Evolutionary conservation across 64 coral and sea anemone species (phyloP), one percentile per base, ranked within the genome.

Genomic region (Orbicella faveolata): DNA sequence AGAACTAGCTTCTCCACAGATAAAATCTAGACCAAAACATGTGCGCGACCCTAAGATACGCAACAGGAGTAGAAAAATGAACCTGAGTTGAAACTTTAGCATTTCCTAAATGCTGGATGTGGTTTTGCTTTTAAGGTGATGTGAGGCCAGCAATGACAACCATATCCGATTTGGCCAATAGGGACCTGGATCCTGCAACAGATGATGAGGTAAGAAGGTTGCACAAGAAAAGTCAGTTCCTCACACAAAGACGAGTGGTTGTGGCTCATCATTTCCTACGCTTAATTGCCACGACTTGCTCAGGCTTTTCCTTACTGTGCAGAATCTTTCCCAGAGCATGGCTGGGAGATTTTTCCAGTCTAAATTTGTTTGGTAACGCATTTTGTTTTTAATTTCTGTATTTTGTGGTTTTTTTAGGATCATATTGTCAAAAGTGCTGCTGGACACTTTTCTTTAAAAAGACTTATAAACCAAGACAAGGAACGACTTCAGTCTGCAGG

Each of bases 391-490:
- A 1, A 15, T 19, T 63, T 12, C 75, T 59, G 18, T 30, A 4
- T 65, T 75, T 9, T 34, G 10, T 23, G 25, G 76, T 26, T 79
- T 80, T 14, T 88, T 11, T 26, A 99, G 97, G 91, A 99, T 78
- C 97, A 99, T 84, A 39, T 99, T 9, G 30, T 99, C 16, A 99
- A 99, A 78, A 99, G 97, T 91, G 88, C 94, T 21, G 93, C 89
- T 73, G 97, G 97, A 9, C 97, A 99, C 93, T 99, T 89, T 70
- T 77, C 97, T 21, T 30, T 99, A 35, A 99, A 99, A 76, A 86
- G 91, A 26, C 85, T 99, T 7, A 96, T 99, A 16, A 79, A 77
- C 41, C 93, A 93, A 30, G 97, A 99, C 86, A 95, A 99, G 61
- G 91, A 95, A 80, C 82, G 86, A 90, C 26, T 91, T 54, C 74